These are phyloP conservation scores for Hoplostethus mediterraneus DNA, from an alignment of 2,797 vertebrate genomes.

Conservation along the genomic window DNA sequence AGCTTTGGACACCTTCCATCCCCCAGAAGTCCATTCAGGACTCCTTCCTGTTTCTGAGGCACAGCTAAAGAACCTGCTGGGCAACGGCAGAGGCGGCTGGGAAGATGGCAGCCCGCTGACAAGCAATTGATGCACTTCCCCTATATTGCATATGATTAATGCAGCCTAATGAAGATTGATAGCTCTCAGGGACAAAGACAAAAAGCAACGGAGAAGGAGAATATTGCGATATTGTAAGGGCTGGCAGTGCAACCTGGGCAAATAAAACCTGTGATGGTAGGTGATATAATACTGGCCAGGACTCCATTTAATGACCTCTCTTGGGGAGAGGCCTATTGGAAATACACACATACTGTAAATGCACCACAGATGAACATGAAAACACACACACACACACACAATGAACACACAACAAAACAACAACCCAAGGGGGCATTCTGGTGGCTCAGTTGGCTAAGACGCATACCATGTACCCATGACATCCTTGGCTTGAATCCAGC, in stretches of 20 bases:
- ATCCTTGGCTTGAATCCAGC: no score
- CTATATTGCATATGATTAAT: conserved; percentile 65
- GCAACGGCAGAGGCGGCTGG: conserved; percentile 1
- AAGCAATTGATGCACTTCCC: conserved; percentile 45
- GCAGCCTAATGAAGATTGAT: conserved; percentile 70
- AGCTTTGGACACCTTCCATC: conserved; percentile 23
- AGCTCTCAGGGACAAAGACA: conserved; percentile 49
- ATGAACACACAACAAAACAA: neutral
- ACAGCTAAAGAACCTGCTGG: conserved; percentile 15
- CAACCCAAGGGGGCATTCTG: neutral
- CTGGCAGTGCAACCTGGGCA: conserved; percentile 27
- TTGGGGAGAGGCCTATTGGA: conserved; percentile 27
- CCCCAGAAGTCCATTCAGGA: conserved; percentile 27
- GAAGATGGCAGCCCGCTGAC: conserved; percentile 50
- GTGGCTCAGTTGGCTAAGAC: neutral
- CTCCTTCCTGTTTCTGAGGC: conserved; percentile 39
- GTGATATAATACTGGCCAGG: conserved; percentile 59
- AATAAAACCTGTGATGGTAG: conserved; percentile 55
- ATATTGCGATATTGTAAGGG: conserved; percentile 25
- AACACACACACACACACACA: conserved; percentile 6
- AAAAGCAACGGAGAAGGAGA: conserved; percentile 25
- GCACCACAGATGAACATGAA: conserved; percentile 20
- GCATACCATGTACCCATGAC: neutral
- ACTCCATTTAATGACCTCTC: conserved; percentile 59
- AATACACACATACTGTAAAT: neutral